These are phyloP conservation scores for Micronycteris hirsuta DNA, from an alignment of 2,113 vertebrate species.

Conservation along the genomic window DNA sequence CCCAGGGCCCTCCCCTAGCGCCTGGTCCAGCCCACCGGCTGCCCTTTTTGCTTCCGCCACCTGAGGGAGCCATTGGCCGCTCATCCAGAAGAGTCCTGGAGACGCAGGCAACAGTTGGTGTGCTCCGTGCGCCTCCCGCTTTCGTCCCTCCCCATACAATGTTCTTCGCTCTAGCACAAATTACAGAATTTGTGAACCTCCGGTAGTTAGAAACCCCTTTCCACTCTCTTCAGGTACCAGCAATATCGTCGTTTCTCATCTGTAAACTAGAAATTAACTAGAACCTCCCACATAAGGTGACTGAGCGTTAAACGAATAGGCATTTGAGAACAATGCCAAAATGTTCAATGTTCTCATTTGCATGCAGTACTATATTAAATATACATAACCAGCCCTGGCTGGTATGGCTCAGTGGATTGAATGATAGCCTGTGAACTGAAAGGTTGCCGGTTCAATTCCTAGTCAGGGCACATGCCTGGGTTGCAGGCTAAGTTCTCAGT, in stretches of 20 bases:
- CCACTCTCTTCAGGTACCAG: not conserved
- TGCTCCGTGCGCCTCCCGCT: fast-evolving
- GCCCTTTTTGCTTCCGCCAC: conserved; percentile 10
- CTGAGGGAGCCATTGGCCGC: conserved; percentile 24
- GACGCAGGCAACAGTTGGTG: not conserved
- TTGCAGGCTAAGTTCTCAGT: too few relatives aligned
- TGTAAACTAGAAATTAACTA: not conserved
- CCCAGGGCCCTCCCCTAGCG: not conserved
- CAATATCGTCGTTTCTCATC: not conserved
- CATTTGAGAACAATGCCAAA: not conserved
- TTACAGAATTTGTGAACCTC: not conserved
- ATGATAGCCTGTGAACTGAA: too few relatives aligned
- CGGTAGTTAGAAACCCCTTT: not conserved
- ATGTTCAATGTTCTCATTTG: not conserved
- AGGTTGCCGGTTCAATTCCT: too few relatives aligned
- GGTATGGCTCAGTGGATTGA: too few relatives aligned
- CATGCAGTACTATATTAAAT: not conserved
- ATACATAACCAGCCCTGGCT: not conserved
- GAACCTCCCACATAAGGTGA: not conserved
- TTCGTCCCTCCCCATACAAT: not conserved
- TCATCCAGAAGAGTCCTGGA: not conserved
- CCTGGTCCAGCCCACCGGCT: not conserved
- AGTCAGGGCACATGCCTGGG: too few relatives aligned
- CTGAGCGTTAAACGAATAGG: not conserved
- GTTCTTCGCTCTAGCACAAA: not conserved